These are phyloP conservation scores for Pithys albifrons DNA, from an alignment of 2,113 vertebrate species.

Conservation along the genomic window DNA sequence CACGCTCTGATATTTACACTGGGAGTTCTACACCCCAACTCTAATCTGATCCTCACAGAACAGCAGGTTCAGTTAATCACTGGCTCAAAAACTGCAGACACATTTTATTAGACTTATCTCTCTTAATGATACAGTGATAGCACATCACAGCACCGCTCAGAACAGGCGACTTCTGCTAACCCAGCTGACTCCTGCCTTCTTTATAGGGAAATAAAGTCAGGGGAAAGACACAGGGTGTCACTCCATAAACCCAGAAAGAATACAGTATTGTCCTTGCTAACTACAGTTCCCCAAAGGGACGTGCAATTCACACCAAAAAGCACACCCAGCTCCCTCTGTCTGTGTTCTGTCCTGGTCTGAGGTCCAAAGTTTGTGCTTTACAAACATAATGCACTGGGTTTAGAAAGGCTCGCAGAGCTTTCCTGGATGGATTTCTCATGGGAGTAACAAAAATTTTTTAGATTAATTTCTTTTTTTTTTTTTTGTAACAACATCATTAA, in stretches of 20 bases:
- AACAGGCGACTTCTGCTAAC: neutral
- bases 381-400: neutral
- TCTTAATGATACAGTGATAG: neutral
- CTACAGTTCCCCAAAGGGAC: neutral
- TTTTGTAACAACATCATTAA: neutral
- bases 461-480: neutral
- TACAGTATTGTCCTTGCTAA: neutral
- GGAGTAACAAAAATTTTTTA: neutral
- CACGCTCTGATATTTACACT: conserved; percentile 14
- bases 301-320: neutral
- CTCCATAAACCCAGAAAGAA: neutral
- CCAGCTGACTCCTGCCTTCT: neutral
- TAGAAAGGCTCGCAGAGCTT: neutral
- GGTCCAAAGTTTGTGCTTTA: neutral
- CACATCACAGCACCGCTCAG: neutral
- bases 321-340: neutral
- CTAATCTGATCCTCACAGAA: conserved; percentile 50
- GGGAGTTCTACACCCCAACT: neutral
- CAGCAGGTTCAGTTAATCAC: conserved; percentile 59
- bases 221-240: neutral
- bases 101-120: conserved; percentile 56
- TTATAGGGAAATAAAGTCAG: neutral
- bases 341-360: neutral
- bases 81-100: neutral
- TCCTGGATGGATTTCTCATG: neutral